Conservation (phyloP, 1,140 invertebrate species). For the Sinella curviseta region DNA sequence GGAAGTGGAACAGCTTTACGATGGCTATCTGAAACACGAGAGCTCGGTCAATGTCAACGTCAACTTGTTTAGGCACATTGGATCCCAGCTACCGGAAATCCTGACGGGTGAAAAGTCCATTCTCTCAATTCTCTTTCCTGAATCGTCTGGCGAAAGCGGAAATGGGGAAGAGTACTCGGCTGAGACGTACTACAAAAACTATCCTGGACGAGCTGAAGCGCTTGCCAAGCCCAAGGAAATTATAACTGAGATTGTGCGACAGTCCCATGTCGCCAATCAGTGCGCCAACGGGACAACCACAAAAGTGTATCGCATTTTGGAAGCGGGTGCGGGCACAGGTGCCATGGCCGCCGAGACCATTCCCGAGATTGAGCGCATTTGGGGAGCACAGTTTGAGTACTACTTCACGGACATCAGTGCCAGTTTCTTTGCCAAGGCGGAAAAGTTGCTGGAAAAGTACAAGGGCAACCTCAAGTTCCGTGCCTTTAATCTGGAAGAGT, state of each 20-base stretch:
- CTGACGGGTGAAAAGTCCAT: neutral
- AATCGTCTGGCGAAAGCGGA: too few relatives aligned
- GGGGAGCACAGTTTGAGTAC: conserved; percentile 18
- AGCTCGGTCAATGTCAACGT: too few relatives aligned
- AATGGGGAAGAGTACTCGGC: neutral
- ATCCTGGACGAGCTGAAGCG: neutral
- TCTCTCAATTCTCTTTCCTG: neutral
- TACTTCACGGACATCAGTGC: conserved; percentile 38
- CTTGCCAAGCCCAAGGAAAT: neutral
- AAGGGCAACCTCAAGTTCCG: conserved; percentile 11
- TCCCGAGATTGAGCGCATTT: neutral
- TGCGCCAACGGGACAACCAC: too few relatives aligned
- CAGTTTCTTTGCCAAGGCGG: conserved; percentile 26
- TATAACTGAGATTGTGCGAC: neutral
- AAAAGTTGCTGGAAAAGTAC: neutral
- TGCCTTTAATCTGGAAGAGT: conserved; percentile 29
- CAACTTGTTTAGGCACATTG: neutral
- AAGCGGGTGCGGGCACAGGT: conserved; percentile 34
- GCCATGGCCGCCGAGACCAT: conserved; percentile 5
- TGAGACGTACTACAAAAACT: neutral
- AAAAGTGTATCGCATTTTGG: conserved; percentile 13
- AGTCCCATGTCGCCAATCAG: neutral
- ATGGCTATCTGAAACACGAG: too few relatives aligned
- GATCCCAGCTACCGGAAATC: neutral
- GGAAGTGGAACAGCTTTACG: too few relatives aligned